These are phyloP conservation scores for Aurelia sp. DNA, from an alignment of 30 jellyfish, hydroid and myxozoan genomes.

Conservation along the genomic window DNA sequence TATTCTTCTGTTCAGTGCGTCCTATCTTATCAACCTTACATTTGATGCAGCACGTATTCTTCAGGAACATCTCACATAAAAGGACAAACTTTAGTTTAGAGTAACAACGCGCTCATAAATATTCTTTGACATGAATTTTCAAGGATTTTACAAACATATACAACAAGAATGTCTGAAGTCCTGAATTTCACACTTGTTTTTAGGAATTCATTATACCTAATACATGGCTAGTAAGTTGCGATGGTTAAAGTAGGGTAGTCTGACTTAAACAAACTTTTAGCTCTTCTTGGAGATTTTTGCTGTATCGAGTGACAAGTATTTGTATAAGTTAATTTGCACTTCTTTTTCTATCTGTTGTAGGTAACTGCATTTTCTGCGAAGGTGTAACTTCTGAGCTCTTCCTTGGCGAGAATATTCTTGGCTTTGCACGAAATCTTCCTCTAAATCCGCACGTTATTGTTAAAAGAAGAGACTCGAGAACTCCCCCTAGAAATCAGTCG, in stretches of 20 bases:
- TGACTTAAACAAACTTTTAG: neutral
- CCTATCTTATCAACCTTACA: too few species aligned
- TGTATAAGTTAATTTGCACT: neutral
- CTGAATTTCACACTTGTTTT: too few species aligned
- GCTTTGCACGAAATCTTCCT: slow-evolving; percentile 39
- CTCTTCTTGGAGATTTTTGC: neutral
- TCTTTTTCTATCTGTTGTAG: slow-evolving; percentile 5
- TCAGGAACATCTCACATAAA: too few species aligned
- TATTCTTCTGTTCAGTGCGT: too few species aligned
- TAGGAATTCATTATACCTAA: neutral
- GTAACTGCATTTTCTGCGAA: slow-evolving; percentile 43
- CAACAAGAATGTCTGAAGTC: too few species aligned
- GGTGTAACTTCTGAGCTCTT: slow-evolving; percentile 41
- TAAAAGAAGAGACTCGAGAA: slow-evolving; percentile 32
- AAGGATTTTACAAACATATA: too few species aligned
- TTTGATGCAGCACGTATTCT: too few species aligned
- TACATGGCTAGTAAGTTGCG: neutral
- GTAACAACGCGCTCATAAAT: too few species aligned
- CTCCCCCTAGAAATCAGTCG: neutral
- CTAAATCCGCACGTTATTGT: neutral
- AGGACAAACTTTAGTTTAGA: too few species aligned
- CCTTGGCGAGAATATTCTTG: slow-evolving; percentile 22
- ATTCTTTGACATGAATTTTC: too few species aligned
- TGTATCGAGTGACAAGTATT: neutral
- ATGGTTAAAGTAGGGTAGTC: neutral